These are phyloP conservation scores for Coptodon rendalli DNA, from an alignment of 2,113 vertebrate genomes.

Conservation along the genomic window DNA sequence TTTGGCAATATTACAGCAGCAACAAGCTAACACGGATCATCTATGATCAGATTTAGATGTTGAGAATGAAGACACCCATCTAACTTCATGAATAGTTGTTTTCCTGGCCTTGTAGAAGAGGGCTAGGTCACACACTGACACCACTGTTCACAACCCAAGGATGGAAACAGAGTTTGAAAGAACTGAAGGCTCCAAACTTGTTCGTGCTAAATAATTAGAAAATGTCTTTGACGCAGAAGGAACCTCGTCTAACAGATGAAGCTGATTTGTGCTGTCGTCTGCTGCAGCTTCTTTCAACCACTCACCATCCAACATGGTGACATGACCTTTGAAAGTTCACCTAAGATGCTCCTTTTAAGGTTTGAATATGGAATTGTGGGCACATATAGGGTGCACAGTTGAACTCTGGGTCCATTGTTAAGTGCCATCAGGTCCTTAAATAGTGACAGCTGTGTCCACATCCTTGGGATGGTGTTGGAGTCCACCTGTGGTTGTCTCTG, in stretches of 20 bases:
- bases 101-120: background rate
- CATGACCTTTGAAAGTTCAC: background rate
- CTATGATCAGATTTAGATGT: background rate
- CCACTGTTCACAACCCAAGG: background rate
- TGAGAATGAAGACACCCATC: background rate
- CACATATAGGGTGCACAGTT: background rate
- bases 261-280: background rate
- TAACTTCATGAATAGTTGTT: background rate
- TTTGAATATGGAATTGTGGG: background rate
- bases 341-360: background rate
- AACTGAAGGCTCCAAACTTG: fast-evolving
- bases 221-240: background rate
- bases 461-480: background rate
- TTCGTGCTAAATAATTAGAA: background rate
- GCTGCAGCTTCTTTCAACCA: background rate
- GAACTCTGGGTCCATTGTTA: background rate
- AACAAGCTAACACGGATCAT: background rate
- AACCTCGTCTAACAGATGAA: background rate
- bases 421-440: background rate
- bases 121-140: fast-evolving
- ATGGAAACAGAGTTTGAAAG: fast-evolving
- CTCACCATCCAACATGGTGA: background rate
- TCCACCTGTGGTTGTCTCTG: background rate
- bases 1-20: background rate
- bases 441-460: background rate